phyloP scores from a whole-genome alignment of 2,113 vertebrate species.

The Antechinus flavipes region DNA sequence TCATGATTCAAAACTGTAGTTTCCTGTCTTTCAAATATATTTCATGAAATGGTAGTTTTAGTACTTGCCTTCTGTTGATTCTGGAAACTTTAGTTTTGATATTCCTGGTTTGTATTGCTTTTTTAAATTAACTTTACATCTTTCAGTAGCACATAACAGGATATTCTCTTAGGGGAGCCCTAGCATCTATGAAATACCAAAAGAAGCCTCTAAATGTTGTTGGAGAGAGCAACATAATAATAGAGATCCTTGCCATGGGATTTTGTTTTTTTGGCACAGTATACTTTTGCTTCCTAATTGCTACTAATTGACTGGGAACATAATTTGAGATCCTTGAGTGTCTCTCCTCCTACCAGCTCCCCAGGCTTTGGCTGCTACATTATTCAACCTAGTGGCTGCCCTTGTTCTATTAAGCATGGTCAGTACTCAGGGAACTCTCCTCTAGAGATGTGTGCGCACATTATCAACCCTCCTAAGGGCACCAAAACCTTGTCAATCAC shows the following conservation, averaged over 20 bases:
- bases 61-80: neutral
- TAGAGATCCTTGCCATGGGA: slow-evolving; percentile 53
- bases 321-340: slow-evolving; percentile 76
- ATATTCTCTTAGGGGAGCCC: slow-evolving; percentile 50
- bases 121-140: slow-evolving; percentile 58
- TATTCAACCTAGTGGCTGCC: slow-evolving; percentile 79
- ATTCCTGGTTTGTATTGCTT: slow-evolving; percentile 50
- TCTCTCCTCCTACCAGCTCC: slow-evolving; percentile 47
- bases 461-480: slow-evolving; percentile 79
- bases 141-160: neutral
- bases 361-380: slow-evolving; percentile 57
- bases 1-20: slow-evolving; percentile 22
- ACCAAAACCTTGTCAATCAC: slow-evolving; percentile 86
- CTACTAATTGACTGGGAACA: slow-evolving; percentile 80
- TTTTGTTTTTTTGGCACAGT: slow-evolving; percentile 58
- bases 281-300: slow-evolving; percentile 73
- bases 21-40: slow-evolving; percentile 59
- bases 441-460: slow-evolving; percentile 74
- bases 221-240: slow-evolving; percentile 70
- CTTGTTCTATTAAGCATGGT: slow-evolving; percentile 77
- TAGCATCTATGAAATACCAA: slow-evolving; percentile 18
- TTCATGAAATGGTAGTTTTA: slow-evolving; percentile 59
- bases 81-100: slow-evolving; percentile 48
- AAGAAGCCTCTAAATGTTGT: slow-evolving; percentile 48
- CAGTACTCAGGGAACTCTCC: slow-evolving; percentile 68